These are phyloP conservation scores for Agonum fuliginosum DNA, from an alignment of 2,888 invertebrate genomes.

Conservation along the genomic window DNA sequence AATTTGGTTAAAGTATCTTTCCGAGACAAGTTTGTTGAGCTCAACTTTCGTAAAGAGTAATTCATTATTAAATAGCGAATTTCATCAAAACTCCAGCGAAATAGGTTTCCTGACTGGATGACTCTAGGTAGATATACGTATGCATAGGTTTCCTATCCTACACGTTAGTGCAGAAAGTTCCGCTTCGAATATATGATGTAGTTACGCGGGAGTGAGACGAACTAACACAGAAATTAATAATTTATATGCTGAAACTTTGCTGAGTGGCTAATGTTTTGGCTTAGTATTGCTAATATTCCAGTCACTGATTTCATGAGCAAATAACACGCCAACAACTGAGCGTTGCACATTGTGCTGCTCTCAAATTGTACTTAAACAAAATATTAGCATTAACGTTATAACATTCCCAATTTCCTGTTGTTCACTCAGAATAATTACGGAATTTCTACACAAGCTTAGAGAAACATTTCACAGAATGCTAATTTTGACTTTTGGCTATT, in stretches of 20 bases:
- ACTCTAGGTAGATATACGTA: background rate
- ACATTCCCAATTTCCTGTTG: background rate
- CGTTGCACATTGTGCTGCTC: background rate
- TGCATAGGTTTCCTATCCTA: constrained; percentile 35
- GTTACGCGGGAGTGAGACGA: constrained; percentile 39
- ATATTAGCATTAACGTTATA: too few relatives aligned
- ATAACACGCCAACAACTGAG: constrained; percentile 1
- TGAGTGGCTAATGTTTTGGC: constrained; percentile 44
- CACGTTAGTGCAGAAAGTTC: constrained; percentile 16
- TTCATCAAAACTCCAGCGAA: constrained; percentile 12
- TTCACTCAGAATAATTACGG: too few relatives aligned
- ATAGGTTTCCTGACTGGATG: background rate
- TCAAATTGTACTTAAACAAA: background rate
- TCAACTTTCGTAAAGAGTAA: constrained; percentile 36
- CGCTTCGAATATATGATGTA: constrained; percentile 30
- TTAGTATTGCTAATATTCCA: constrained; percentile 37
- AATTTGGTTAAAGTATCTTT: too few relatives aligned
- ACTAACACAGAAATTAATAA: constrained; percentile 38
- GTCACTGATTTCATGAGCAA: constrained; percentile 25
- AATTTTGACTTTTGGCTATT: too few relatives aligned
- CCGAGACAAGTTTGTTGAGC: background rate
- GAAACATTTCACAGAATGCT: too few relatives aligned
- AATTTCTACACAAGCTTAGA: too few relatives aligned
- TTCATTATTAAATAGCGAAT: constrained; percentile 36
- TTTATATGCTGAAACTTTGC: constrained; percentile 40